Conservation (phyloP, 2,113 vertebrate genomes). For the Herpailurus yagouaroundi region DNA sequence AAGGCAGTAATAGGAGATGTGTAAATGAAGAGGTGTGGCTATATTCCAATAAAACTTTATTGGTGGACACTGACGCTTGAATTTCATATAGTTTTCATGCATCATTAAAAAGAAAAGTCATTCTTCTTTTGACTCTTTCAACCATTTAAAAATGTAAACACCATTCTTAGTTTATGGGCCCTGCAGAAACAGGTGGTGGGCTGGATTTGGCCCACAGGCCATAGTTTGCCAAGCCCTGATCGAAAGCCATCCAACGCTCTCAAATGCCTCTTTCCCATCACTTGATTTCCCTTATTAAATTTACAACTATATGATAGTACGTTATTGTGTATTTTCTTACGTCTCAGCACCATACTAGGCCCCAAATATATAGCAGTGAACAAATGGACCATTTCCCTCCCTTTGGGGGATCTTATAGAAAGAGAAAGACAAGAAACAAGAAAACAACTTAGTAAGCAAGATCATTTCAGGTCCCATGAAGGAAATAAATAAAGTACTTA, state of each 20-base stretch:
- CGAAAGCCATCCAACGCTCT: rapidly evolving
- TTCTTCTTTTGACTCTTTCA: neutral
- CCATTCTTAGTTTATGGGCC: neutral
- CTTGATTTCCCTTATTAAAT: neutral
- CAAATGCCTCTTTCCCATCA: neutral
- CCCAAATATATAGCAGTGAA: neutral
- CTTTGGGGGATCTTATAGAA: neutral
- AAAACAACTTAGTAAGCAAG: neutral
- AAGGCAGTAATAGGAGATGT: neutral
- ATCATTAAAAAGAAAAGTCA: neutral
- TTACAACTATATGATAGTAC: neutral
- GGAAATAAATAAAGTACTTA: neutral
- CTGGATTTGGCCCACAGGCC: neutral
- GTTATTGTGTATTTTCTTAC: neutral
- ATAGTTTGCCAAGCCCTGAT: neutral
- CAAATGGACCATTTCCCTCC: neutral
- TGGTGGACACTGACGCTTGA: neutral
- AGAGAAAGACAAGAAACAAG: neutral
- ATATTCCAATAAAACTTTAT: neutral
- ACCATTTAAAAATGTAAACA: neutral
- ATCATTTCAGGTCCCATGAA: neutral
- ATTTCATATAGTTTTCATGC: neutral
- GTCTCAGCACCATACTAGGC: neutral
- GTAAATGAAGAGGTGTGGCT: neutral
- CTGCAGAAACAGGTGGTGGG: neutral